A percentile compares a stretch with the other conserved stretches of the same genome.
Evolutionary conservation across 2,888 invertebrate species (phyloP).

Genomic region (Julus scandinavius): DNA sequence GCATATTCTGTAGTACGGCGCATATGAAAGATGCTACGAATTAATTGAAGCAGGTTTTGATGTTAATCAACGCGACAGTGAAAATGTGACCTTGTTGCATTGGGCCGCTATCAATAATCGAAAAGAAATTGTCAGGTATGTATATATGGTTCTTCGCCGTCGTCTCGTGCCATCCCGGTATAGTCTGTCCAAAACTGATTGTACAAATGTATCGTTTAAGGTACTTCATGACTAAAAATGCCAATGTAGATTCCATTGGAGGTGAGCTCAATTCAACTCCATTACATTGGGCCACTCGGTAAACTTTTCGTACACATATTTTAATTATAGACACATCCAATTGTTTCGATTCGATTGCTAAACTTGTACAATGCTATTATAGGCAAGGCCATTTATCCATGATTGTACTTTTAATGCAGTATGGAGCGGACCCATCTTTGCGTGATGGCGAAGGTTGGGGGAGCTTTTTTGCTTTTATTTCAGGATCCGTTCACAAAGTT

Average conservation of each 20-base stretch:
- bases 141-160: conserved; percentile 35
- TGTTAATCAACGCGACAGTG: conserved; percentile 92
- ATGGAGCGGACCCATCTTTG: conserved; percentile 87
- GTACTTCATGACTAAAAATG: conserved; percentile 86
- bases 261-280: conserved; percentile 97
- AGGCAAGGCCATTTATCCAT: conserved; percentile 88
- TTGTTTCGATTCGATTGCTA: background rate
- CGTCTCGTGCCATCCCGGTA: no score
- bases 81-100: conserved; percentile 96
- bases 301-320: conserved; percentile 54
- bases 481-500: background rate
- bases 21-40: conserved; percentile 75
- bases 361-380: conserved; percentile 57
- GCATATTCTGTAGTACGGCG: conserved; percentile 77
- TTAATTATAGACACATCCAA: background rate
- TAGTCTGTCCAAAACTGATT: background rate
- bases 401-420: conserved; percentile 79
- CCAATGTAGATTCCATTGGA: conserved; percentile 91
- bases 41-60: conserved; percentile 92
- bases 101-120: conserved; percentile 99
- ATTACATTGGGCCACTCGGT: conserved; percentile 96
- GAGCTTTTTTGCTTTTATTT: background rate
- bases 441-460: conserved; percentile 87
- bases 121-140: conserved; percentile 82
- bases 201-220: conserved; percentile 61